A percentile compares a stretch with the other conserved stretches of the same genome.
These are phyloP conservation scores for Lagorchestes hirsutus DNA, from an alignment of 2,797 vertebrate species.

Conservation along the genomic window DNA sequence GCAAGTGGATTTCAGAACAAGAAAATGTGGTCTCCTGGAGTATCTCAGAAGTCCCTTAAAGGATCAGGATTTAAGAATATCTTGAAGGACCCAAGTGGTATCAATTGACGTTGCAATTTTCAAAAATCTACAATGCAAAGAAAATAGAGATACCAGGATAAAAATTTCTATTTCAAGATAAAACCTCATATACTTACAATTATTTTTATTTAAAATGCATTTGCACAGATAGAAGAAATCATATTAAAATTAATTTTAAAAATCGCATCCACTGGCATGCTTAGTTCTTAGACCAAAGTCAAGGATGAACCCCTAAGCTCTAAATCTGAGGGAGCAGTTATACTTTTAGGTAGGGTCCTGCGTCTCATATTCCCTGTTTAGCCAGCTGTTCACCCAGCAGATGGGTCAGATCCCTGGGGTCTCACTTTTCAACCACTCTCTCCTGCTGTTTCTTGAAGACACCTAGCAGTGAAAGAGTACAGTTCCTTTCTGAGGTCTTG, in stretches of 20 bases:
- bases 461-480: not conserved
- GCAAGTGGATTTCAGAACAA: not conserved
- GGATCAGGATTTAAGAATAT: not conserved
- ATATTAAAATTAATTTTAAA: not conserved
- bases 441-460: not conserved
- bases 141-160: not conserved
- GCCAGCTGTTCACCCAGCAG: not conserved
- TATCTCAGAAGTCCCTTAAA: not conserved
- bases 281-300: not conserved
- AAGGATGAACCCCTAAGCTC: not conserved
- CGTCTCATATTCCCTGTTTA: not conserved
- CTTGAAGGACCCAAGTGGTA: not conserved
- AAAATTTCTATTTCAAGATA: not conserved
- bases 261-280: not conserved
- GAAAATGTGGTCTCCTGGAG: not conserved
- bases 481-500: not conserved
- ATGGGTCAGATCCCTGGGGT: not conserved
- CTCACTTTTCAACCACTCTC: not conserved
- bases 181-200: not conserved
- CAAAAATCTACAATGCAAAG: not conserved
- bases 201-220: not conserved
- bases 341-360: not conserved
- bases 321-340: not conserved
- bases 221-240: not conserved
- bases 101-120: not conserved